Percentiles rank a stretch among this genome's conserved stretches.
Conservation (phyloP, 2,888 invertebrate species). For the Ernsta delagoae region DNA sequence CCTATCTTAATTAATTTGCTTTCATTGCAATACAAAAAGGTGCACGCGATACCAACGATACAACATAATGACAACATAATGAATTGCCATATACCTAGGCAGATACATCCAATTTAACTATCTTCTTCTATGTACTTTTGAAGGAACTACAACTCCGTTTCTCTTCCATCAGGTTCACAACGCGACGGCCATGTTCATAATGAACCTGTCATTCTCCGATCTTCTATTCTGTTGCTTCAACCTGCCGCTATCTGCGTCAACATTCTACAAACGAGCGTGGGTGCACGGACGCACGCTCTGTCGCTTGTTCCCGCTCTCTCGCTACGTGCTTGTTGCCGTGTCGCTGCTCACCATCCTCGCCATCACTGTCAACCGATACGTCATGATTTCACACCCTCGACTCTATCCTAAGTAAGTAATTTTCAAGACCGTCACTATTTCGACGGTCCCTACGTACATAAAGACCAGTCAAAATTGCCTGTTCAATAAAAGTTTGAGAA, state of each 20-base stretch:
- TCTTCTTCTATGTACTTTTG: too few species aligned
- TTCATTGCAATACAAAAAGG: too few species aligned
- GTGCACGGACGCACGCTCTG: constrained; percentile 88
- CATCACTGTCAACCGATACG: constrained; percentile 93
- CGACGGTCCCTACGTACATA: too few species aligned
- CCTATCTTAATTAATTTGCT: too few species aligned
- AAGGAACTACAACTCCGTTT: too few species aligned
- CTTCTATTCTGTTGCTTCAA: constrained; percentile 93
- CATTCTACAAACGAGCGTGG: constrained; percentile 90
- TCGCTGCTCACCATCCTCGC: constrained; percentile 91
- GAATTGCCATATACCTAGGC: too few species aligned
- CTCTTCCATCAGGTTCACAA: constrained; percentile 87
- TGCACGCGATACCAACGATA: too few species aligned
- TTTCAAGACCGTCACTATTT: too few species aligned
- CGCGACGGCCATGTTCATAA: constrained; percentile 93
- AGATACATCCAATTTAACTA: too few species aligned
- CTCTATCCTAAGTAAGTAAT: constrained; percentile 88
- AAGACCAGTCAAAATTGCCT: too few species aligned
- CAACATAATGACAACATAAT: too few species aligned
- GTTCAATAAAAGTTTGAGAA: too few species aligned
- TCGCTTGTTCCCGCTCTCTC: constrained; percentile 89
- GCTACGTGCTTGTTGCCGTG: constrained; percentile 91
- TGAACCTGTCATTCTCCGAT: constrained; percentile 91
- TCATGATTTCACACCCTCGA: constrained; percentile 92
- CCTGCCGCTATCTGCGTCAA: constrained; percentile 90